phyloP scores from a whole-genome alignment of 2,797 vertebrate genomes.

The Buceros bicornis region DNA sequence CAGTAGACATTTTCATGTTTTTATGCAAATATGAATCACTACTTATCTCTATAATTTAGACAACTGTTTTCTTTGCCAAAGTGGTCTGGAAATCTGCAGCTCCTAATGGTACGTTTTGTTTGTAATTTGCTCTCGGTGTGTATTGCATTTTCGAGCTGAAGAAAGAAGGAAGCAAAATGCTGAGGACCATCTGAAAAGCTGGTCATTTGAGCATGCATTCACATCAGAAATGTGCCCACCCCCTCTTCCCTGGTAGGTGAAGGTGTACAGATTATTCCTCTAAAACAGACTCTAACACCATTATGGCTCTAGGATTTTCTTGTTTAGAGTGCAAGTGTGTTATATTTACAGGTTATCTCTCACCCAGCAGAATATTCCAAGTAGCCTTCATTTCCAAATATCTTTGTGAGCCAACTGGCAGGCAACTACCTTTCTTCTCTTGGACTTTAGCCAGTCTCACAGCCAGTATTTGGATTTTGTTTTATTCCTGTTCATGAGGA shows the following conservation, averaged over 20 bases:
- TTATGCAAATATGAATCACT: constrained; percentile 58
- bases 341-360: background rate
- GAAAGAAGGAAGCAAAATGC: background rate
- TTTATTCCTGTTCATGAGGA: background rate
- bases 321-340: background rate
- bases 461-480: background rate
- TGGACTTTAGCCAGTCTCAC: background rate
- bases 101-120: constrained; percentile 3
- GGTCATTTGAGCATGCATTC: background rate
- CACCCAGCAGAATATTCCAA: background rate
- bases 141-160: background rate
- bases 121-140: background rate
- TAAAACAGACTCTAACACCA: background rate
- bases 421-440: background rate
- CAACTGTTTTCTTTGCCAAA: constrained; percentile 43
- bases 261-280: background rate
- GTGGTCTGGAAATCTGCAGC: constrained; percentile 12
- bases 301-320: background rate
- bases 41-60: constrained; percentile 49
- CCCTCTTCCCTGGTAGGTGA: background rate
- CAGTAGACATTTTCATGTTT: constrained; percentile 51
- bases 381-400: background rate
- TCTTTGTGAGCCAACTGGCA: background rate
- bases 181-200: background rate
- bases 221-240: background rate